Percentiles rank a stretch among this genome's conserved stretches.
Evolutionary conservation across 2,888 invertebrate species (phyloP).

Genomic region (Andrena bucephala): DNA sequence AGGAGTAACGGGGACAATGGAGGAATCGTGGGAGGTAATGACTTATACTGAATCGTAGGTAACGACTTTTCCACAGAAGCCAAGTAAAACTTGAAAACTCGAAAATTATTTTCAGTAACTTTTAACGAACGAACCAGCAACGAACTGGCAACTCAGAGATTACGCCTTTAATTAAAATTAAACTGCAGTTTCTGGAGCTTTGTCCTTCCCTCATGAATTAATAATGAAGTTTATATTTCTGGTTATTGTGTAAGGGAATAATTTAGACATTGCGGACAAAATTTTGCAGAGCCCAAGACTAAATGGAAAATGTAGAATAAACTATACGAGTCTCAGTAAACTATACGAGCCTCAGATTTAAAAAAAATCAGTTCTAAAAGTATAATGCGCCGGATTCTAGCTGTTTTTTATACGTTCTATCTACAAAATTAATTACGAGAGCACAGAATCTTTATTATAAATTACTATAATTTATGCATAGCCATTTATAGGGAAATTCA

Average conservation of each 20-base stretch:
- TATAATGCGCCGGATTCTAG: too few species aligned
- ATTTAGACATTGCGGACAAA: neutral
- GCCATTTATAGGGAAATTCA: neutral
- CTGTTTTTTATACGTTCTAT: neutral
- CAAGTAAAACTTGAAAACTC: slow-evolving; percentile 20
- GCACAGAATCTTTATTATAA: neutral
- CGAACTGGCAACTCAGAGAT: neutral
- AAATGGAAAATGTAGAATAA: too few species aligned
- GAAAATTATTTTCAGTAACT: slow-evolving; percentile 40
- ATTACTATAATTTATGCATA: neutral
- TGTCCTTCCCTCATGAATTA: neutral
- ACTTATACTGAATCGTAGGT: slow-evolving; percentile 32
- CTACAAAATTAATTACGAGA: neutral
- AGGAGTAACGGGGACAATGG: slow-evolving; percentile 38
- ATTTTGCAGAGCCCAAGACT: too few species aligned
- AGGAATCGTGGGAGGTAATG: slow-evolving; percentile 33
- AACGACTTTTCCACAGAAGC: slow-evolving; percentile 31
- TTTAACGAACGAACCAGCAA: slow-evolving; percentile 19
- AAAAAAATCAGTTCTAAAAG: too few species aligned
- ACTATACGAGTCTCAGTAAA: too few species aligned
- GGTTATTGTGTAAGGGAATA: neutral
- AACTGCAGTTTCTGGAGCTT: neutral
- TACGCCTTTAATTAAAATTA: neutral
- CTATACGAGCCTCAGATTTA: too few species aligned
- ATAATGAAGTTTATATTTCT: neutral